phyloP scores from a whole-genome alignment of 2,797 vertebrate genomes.

The Pangasius sanitwongsei region DNA sequence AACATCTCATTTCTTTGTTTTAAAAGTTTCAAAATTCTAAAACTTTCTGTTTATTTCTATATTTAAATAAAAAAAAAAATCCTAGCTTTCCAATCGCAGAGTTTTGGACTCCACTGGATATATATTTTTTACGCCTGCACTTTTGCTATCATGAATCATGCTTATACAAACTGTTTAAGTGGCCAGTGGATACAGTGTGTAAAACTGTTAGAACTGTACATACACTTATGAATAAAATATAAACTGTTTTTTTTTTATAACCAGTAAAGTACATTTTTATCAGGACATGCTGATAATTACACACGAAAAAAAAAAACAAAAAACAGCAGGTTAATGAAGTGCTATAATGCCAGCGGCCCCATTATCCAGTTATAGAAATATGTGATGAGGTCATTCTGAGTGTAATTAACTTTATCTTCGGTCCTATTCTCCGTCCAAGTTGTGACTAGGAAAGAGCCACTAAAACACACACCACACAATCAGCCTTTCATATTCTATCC shows the following conservation, averaged over 20 bases:
- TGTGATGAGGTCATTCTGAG: neutral
- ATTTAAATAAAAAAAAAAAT: no score
- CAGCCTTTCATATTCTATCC: conserved; percentile 27
- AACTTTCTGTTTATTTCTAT: no score
- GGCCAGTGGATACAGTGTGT: neutral
- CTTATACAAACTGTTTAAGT: neutral
- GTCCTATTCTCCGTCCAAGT: neutral
- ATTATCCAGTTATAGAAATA: neutral
- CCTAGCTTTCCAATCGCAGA: no score
- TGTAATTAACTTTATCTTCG: neutral
- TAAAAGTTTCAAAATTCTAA: no score
- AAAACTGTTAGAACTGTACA: neutral
- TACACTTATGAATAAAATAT: neutral
- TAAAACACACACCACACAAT: neutral
- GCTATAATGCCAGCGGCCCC: neutral
- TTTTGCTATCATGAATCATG: neutral
- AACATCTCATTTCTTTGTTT: no score
- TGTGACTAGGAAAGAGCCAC: neutral
- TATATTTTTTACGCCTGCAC: neutral
- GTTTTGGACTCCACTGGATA: no score
- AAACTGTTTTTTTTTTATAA: neutral
- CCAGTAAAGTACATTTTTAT: neutral
- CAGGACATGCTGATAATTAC: neutral
- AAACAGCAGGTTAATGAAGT: neutral
- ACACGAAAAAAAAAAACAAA: neutral